Percentiles rank a stretch among this genome's conserved stretches.
phyloP scores from a whole-genome alignment of 2,888 invertebrate species.

The Nephrotoma appendiculata region DNA sequence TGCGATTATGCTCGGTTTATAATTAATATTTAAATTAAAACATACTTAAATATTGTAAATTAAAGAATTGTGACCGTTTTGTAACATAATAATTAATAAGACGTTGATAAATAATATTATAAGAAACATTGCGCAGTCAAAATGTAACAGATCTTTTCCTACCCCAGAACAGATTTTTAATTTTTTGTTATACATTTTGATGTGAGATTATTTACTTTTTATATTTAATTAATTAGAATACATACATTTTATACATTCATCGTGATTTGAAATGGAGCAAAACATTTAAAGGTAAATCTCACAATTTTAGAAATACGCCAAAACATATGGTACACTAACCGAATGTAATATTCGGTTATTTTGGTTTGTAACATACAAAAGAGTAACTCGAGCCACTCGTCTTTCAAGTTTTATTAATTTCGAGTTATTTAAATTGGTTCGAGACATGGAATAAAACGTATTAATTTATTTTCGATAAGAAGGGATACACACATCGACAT shows the following conservation, averaged over 20 bases:
- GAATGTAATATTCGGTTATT: too few species aligned
- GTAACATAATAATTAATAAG: background rate
- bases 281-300: background rate
- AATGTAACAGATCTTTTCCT: background rate
- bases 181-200: background rate
- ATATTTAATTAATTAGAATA: background rate
- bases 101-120: background rate
- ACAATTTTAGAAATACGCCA: background rate
- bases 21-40: background rate
- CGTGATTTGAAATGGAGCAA: background rate
- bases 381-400: too few species aligned
- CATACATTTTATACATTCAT: background rate
- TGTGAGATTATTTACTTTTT: background rate
- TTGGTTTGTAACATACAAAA: too few species aligned
- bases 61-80: background rate
- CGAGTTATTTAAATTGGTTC: too few species aligned
- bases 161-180: background rate
- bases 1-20: background rate
- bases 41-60: background rate
- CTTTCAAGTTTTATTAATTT: too few species aligned
- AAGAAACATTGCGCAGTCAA: background rate
- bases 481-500: too few species aligned
- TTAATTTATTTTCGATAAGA: too few species aligned
- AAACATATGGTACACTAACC: background rate
- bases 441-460: too few species aligned